A percentile compares a stretch with the other conserved stretches of the same genome.
Conservation (phyloP, 2,797 vertebrate genomes). For the Chloroceryle inda region DNA sequence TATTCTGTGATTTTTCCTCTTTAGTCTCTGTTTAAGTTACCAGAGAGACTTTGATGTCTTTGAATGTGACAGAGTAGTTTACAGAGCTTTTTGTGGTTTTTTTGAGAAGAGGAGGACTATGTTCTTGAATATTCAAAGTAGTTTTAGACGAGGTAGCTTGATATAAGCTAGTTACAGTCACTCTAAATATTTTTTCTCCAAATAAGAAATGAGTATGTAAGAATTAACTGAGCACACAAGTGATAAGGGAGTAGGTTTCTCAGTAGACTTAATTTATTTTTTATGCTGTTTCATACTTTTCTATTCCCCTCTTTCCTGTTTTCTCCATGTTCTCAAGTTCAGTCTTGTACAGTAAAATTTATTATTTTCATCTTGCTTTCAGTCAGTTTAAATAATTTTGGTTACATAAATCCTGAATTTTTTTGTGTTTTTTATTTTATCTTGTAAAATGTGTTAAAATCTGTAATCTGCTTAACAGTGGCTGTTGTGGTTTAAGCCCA, state of each 20-base stretch:
- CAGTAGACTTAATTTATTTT: not conserved
- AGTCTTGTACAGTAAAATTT: not conserved
- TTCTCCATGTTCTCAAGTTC: not conserved
- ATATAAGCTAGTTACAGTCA: not conserved
- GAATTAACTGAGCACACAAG: not conserved
- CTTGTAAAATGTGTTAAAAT: not conserved
- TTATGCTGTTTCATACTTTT: not conserved
- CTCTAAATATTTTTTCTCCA: not conserved
- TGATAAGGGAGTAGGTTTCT: not conserved
- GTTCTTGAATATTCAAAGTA: not conserved
- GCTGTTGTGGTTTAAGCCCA: not conserved
- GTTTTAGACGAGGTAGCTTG: not conserved
- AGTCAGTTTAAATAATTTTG: not conserved
- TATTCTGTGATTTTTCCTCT: not conserved
- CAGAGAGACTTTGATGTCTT: not conserved
- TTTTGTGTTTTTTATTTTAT: not conserved
- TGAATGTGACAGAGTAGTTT: not conserved
- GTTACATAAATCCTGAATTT: not conserved
- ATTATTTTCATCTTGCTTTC: not conserved
- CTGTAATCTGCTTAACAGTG: not conserved
- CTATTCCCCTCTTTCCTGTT: accelerated
- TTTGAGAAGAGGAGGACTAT: not conserved
- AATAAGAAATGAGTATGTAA: not conserved
- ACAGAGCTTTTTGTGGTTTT: not conserved
- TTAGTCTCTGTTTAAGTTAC: not conserved